Evolutionary conservation across 2,797 vertebrate genomes (phyloP), one percentile per base, ranked within the genome.

Genomic region (Cynodonichthys magdalenae): DNA sequence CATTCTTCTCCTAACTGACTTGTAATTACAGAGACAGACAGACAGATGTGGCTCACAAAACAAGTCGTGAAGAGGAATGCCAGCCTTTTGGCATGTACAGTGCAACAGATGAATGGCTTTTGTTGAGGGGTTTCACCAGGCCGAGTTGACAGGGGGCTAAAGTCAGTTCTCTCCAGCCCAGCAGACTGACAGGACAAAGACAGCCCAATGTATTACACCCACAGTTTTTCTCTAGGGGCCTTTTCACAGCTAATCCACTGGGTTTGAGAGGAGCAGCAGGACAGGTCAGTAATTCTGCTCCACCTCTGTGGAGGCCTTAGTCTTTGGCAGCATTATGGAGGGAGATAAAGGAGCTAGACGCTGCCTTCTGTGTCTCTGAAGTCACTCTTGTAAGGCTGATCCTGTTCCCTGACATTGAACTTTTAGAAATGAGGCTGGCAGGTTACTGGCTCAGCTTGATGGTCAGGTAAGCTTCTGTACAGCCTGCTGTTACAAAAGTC

Each of bases 1-100:
- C 80, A 89, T 93, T 93, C 86, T 92, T 90, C 86, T 87, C 79
- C 79, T 85, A 86, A 90, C 87, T 87, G 87, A 87, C 83, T 88
- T 82, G 83, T 88, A 87, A 87, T 82, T 87, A 79, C 87, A 48
- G 69, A 80, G 83, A 86, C 67, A 85, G 85, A 86, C 84, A 79
- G 87, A 88, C 89, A 91, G 87, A 90, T 89, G 89, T 77, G 51
- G 69, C 88, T 88, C 77, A 89, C 88, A 89, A 90, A 89, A 86
- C 82, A 86, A 84, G 77, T 86, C 54, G 64, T 83, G 84, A 84
- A 74, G 84, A 89, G 85, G 87, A 89, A 91, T 91, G 90, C 80
- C 76, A 62, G 82, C 89, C 88, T 80, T 90, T 87, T 89, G 91
- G 88, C 87, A 79, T 77, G 77, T 91, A 89, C 90, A 90, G 90